Evolutionary conservation across 2,888 invertebrate species (phyloP).

Genomic region (Drosophila mayaguana): DNA sequence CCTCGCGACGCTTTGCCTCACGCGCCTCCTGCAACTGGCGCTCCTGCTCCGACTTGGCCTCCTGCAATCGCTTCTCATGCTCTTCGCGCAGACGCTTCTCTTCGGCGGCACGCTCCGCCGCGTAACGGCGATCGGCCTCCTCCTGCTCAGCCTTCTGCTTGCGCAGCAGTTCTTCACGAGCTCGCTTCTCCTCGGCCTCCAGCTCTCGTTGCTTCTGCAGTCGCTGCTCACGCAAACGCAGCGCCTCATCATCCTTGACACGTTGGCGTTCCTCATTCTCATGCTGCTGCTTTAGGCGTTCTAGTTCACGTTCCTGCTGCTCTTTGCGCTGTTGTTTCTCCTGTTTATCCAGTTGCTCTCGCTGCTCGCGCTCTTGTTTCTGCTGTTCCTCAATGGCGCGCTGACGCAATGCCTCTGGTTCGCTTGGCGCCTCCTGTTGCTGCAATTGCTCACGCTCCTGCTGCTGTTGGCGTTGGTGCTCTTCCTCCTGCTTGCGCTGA

Average conservation of each 20-base stretch:
- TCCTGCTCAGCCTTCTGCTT: conserved; percentile 68
- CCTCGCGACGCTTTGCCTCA: conserved; percentile 74
- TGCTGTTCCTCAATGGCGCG: conserved; percentile 35
- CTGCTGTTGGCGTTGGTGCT: conserved; percentile 33
- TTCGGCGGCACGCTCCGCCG: conserved; percentile 70
- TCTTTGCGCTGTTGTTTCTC: conserved; percentile 47
- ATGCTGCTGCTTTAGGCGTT: conserved; percentile 63
- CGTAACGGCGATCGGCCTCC: conserved; percentile 66
- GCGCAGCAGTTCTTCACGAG: conserved; percentile 57
- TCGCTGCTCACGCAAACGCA: conserved; percentile 65
- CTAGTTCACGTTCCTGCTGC: conserved; percentile 60
- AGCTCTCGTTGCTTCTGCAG: conserved; percentile 66
- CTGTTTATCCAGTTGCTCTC: conserved; percentile 34
- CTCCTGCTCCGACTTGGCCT: conserved; percentile 76
- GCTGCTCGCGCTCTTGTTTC: conserved; percentile 36
- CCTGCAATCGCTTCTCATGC: conserved; percentile 68
- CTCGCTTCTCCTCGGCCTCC: conserved; percentile 63
- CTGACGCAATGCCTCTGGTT: conserved; percentile 52
- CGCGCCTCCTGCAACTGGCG: conserved; percentile 73
- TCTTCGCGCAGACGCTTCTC: conserved; percentile 74
- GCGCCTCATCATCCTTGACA: conserved; percentile 63
- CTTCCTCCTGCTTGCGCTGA: conserved; percentile 31
- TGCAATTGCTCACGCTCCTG: conserved; percentile 49
- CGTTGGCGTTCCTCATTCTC: conserved; percentile 64
- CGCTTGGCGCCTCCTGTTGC: conserved; percentile 45